Conservation (phyloP, 2,113 vertebrate species). For the Salvator merianae region DNA sequence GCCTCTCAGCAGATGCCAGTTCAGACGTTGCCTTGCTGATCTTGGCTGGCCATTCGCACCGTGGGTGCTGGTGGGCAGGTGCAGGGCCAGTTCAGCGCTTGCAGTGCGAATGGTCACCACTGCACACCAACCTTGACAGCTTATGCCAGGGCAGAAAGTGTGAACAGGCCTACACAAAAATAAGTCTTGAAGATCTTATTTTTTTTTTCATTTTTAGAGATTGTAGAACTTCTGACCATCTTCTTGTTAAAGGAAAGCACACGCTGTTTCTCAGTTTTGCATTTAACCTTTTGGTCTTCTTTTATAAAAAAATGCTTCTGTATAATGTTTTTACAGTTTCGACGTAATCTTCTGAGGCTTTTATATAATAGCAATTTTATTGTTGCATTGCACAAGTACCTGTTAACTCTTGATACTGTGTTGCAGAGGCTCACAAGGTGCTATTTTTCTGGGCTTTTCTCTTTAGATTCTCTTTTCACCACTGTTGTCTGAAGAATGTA, state of each 20-base stretch:
- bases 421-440: neutral
- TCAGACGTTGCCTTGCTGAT: too few relatives aligned
- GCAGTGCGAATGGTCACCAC: too few relatives aligned
- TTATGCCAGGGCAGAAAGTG: too few relatives aligned
- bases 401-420: conserved; percentile 18
- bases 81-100: too few relatives aligned
- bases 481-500: neutral
- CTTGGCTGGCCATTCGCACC: too few relatives aligned
- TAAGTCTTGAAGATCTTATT: too few relatives aligned
- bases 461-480: conserved; percentile 5
- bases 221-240: conserved; percentile 3
- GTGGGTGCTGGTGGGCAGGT: too few relatives aligned
- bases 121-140: too few relatives aligned
- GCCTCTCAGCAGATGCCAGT: too few relatives aligned
- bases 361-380: conserved; percentile 20
- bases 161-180: too few relatives aligned
- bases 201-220: too few relatives aligned
- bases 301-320: neutral
- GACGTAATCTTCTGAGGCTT: conserved; percentile 25
- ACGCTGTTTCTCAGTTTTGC: conserved; percentile 1
- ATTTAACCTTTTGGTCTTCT: conserved; percentile 39
- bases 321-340: conserved; percentile 7
- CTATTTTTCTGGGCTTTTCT: conserved; percentile 6
- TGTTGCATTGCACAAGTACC: conserved; percentile 28
- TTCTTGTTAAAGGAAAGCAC: conserved; percentile 13